Percentiles rank a stretch among this genome's conserved stretches.
Conservation (phyloP, 2,113 vertebrate genomes). For the Strix uralensis region DNA sequence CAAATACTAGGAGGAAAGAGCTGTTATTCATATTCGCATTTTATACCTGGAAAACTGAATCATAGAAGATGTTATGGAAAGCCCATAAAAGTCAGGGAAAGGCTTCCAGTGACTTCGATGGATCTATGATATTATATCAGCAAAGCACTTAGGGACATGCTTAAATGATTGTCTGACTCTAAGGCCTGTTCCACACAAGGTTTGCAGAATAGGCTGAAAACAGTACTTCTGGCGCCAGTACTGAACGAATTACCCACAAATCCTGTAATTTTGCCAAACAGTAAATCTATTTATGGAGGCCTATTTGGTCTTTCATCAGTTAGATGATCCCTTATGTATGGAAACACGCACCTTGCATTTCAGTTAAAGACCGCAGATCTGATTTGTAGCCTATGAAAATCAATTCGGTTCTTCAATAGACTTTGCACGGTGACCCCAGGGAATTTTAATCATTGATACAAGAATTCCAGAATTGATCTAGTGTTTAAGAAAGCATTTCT, state of each 20-base stretch:
- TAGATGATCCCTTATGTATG: background rate
- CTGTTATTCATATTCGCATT: background rate
- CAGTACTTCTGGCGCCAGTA: background rate
- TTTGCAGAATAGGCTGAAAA: constrained; percentile 5
- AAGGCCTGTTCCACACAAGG: background rate
- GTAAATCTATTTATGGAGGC: constrained; percentile 18
- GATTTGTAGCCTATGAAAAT: constrained; percentile 41
- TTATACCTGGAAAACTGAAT: constrained; percentile 5
- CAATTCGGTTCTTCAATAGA: background rate
- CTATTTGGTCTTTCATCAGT: constrained; percentile 7
- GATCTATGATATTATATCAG: background rate
- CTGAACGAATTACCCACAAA: background rate
- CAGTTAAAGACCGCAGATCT: background rate
- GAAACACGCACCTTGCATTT: background rate
- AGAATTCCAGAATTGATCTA: constrained; percentile 23
- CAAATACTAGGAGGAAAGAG: background rate
- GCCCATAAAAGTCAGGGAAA: constrained; percentile 20
- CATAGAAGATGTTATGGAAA: background rate
- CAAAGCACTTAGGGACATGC: background rate
- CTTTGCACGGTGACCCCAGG: background rate
- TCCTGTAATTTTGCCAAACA: constrained; percentile 40
- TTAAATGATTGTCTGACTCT: background rate
- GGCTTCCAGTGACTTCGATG: constrained; percentile 9
- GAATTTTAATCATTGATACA: constrained; percentile 31
- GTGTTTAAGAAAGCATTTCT: constrained; percentile 30